Evolutionary conservation across 2,113 vertebrate species (phyloP), one percentile per base, ranked within the genome.

Genomic region (Haplotaxodon microlepis): DNA sequence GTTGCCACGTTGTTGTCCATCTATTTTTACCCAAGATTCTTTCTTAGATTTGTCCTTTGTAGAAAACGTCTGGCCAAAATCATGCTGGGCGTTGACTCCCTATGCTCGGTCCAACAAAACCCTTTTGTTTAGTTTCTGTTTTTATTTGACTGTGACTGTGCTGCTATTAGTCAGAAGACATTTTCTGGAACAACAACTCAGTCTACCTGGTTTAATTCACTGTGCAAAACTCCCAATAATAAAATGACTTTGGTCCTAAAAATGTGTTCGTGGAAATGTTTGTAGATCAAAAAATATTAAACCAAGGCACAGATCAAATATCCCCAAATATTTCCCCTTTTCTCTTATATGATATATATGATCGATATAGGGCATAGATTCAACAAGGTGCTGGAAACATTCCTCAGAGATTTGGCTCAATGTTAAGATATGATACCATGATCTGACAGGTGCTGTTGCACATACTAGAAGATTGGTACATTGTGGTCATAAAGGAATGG

Each of bases 71-170:
- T 93, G 89, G 84, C 71, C 82, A 69, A 80, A 78, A 79, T 40
- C 12, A n/a, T 4, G 5, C 71, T 84, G 88, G 88, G 89, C 76
- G 57, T 92, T 47, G 79, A 14, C 89, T 51, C 57, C 36, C 36
- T 76, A 47, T 51, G 83, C 71, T 50, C 90, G 54, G 82, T 88
- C 80, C 81, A 84, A 94, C 89, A 90, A 88, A 89, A 50, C 73
- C 86, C 84, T 81, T 84, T 89, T 92, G 87, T 90, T 61, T 86
- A 36, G 54, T 76, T 81, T 82, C 84, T 86, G 76, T 34, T 86
- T 80, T 69, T 80, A 86, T 84, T 91, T 29, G 89, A 84, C 63
- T 42, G 21, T 63, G 92, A 81, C 78, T 71, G 40, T 4, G 53
- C 63, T 24, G 59, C 38, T 13, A 19, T 82, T 92, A 84, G 45